Evolutionary conservation across 2,113 vertebrate species (phyloP), one percentile per base, ranked within the genome.

Genomic region (Antidorcas marsupialis): DNA sequence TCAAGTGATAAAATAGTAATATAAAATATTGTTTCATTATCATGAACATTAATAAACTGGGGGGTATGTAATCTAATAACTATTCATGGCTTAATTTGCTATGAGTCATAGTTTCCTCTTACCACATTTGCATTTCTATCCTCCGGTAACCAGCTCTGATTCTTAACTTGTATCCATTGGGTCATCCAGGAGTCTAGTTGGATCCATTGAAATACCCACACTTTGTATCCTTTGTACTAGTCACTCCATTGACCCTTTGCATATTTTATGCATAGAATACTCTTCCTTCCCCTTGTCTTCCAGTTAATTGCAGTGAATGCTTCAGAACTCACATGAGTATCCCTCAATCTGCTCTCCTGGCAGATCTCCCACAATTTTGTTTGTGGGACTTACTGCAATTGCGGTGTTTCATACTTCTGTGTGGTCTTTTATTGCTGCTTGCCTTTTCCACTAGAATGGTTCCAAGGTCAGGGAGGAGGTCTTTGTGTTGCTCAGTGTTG

Each of bases 1-100:
- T 96, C n/a, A 93, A 85, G 53, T 78, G 47, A 86, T 89, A 92
- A 89, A 89, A 96, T 89, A 89, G 87, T 95, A 97, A 89, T 8
- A 86, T 89, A 64, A 93, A 92, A 76, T 97, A 95, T 74, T 93
- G 15, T 85, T 93, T 96, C 53, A 86, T 85, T 96, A 78, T 7
- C 50, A 11, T 87, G 19, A 89, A 60, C 52, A 95, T 86, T 76
- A 92, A 67, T 43, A 67, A 96, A 16, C 13, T 67, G 39, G 10
- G 28, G 9, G 11, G 64, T 94, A 82, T 76, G n/a, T 76, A 86
- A 96, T 89, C 67, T 92, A 47, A 91, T 93, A 39, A 94, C 9
- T 76, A 33, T 85, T 86, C 13, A 60, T 78, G 47, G 17, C 2
- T 92, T 97, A 94, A 53, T 96, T 95, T 95, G 13, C n/a, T 94